phyloP scores from a whole-genome alignment of 2,888 invertebrate species.

The Pantelozetes paolii region DNA sequence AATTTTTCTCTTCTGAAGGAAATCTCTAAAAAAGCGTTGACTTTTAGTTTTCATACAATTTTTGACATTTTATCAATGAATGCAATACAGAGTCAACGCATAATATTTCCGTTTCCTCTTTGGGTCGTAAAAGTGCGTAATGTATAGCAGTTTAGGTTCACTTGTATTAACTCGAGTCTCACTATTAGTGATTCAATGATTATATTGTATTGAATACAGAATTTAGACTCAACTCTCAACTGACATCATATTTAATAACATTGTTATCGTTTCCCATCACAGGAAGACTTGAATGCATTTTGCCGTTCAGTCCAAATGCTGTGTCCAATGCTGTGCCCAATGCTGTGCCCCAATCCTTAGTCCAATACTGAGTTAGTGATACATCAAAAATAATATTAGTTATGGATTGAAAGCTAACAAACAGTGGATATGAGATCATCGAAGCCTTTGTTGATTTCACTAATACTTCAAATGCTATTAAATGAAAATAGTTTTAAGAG shows the following conservation, averaged over 20 bases:
- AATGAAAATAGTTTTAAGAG: not conserved
- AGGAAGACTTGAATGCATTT: constrained; percentile 5
- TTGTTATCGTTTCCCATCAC: constrained; percentile 28
- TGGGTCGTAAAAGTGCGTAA: not conserved
- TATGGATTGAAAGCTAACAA: constrained; percentile 6
- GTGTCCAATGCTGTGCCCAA: too few species aligned
- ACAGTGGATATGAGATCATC: constrained; percentile 16
- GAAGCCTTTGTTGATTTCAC: not conserved
- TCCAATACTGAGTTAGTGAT: constrained; percentile 5
- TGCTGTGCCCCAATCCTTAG: too few species aligned
- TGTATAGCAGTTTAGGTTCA: not conserved
- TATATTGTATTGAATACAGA: not conserved
- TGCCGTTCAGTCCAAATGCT: not conserved
- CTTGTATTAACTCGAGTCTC: not conserved
- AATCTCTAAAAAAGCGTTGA: not conserved
- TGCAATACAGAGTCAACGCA: not conserved
- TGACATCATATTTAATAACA: constrained; percentile 28
- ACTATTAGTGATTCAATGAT: not conserved
- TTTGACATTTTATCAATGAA: constrained; percentile 20
- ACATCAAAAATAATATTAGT: constrained; percentile 19
- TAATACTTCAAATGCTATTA: too few species aligned
- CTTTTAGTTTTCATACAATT: not conserved
- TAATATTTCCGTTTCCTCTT: constrained; percentile 23
- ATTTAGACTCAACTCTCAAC: not conserved
- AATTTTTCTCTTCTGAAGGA: constrained; percentile 21